Conservation (phyloP, 2,797 vertebrate species). For the Eulemur coronatus region DNA sequence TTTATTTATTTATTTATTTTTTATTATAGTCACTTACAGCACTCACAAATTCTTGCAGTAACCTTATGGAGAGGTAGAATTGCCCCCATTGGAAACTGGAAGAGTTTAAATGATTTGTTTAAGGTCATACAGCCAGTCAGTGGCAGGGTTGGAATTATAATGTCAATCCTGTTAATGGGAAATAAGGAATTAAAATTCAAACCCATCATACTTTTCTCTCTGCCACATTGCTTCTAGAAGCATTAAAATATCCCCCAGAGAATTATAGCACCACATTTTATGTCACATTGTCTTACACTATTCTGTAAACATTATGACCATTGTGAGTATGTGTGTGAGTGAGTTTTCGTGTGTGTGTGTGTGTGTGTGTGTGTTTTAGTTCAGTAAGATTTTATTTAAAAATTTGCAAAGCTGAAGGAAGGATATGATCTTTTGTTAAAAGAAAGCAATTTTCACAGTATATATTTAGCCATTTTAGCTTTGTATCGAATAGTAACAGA, state of each 20-base stretch:
- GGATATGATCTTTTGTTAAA: conserved; percentile 46
- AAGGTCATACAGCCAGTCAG: not conserved
- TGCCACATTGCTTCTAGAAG: not conserved
- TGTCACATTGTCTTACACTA: not conserved
- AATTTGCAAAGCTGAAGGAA: conserved; percentile 63
- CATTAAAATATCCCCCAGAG: not conserved
- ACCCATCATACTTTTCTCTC: not conserved
- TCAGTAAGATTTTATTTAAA: conserved; percentile 71
- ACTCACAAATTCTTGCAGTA: not conserved
- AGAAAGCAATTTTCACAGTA: conserved; percentile 60
- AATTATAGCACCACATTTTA: not conserved
- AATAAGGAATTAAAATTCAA: not conserved
- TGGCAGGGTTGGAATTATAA: not conserved
- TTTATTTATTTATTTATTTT: not conserved
- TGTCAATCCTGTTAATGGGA: not conserved
- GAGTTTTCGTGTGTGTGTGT: too few species aligned
- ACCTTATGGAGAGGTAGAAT: not conserved
- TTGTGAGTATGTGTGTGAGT: not conserved
- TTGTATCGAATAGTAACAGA: conserved; percentile 11
- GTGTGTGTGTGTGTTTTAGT: not conserved
- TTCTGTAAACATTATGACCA: not conserved
- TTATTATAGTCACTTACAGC: not conserved
- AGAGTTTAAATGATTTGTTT: not conserved
- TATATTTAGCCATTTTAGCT: conserved; percentile 54
- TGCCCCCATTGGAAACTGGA: not conserved